Evolutionary conservation across 2,888 invertebrate species (phyloP).

Genomic region (Nebria salina): DNA sequence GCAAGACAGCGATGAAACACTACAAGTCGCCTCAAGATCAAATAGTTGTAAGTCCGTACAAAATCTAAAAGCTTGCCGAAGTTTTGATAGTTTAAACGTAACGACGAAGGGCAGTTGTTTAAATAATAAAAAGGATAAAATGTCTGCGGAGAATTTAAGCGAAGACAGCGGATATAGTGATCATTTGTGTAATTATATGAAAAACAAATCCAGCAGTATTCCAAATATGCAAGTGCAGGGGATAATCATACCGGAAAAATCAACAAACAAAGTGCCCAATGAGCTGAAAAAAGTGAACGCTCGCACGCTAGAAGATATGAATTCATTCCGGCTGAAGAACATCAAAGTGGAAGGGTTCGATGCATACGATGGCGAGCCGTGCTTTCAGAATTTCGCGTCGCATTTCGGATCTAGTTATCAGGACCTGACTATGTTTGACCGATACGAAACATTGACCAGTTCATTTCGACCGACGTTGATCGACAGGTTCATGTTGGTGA

Average conservation of each 20-base stretch:
- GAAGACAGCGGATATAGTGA: conserved; percentile 84
- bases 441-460: conserved; percentile 54
- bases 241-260: conserved; percentile 48
- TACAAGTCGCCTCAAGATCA: conserved; percentile 57
- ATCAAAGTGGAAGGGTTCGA: conserved; percentile 57
- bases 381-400: conserved; percentile 56
- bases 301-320: conserved; percentile 46
- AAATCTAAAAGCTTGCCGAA: conserved; percentile 61
- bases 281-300: conserved; percentile 40
- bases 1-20: conserved; percentile 55
- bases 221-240: conserved; percentile 60
- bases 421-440: conserved; percentile 58
- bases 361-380: conserved; percentile 56
- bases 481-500: conserved; percentile 55
- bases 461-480: conserved; percentile 53
- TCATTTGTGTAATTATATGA: conserved; percentile 57
- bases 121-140: conserved; percentile 60
- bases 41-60: conserved; percentile 57
- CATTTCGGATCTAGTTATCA: conserved; percentile 62
- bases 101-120: conserved; percentile 29
- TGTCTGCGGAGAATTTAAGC: conserved; percentile 80
- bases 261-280: conserved; percentile 44
- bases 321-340: conserved; percentile 47
- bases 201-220: conserved; percentile 62
- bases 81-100: conserved; percentile 59